Evolutionary conservation across 1,140 invertebrate genomes (phyloP).

Genomic region (Leguminivora glycinivorella): DNA sequence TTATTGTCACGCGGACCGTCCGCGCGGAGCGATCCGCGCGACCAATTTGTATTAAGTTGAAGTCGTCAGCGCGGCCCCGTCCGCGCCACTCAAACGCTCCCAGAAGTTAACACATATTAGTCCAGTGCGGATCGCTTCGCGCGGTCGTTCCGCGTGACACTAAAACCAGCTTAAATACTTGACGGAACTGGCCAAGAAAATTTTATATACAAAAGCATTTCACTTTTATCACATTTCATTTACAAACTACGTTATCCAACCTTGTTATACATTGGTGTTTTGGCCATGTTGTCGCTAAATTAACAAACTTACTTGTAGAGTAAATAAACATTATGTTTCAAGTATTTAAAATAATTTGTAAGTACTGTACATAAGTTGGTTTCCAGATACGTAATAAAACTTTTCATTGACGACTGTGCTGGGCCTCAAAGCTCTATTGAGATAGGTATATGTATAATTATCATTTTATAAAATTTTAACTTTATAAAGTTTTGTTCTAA

Average conservation of each 20-base stretch:
- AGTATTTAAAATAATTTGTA: neutral
- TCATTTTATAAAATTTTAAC: no score
- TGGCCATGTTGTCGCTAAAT: conserved; percentile 6
- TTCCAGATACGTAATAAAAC: neutral
- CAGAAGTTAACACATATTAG: no score
- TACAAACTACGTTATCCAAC: neutral
- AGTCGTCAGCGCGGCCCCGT: no score
- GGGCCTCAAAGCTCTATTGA: no score
- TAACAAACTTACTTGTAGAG: neutral
- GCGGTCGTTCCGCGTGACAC: no score
- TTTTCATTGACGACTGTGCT: neutral
- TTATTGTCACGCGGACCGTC: no score
- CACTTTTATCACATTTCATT: conserved; percentile 13
- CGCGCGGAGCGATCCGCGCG: no score
- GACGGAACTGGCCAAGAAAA: neutral
- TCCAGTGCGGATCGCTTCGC: no score
- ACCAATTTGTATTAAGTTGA: no score
- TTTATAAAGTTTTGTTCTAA: no score
- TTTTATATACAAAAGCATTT: neutral
- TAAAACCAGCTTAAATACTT: neutral
- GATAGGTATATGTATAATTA: no score
- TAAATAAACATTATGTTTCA: neutral
- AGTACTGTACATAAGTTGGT: neutral
- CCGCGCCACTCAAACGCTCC: no score
- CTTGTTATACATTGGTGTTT: conserved; percentile 10